These are phyloP conservation scores for Rotaria macrura DNA, from an alignment of 2,888 invertebrate genomes.

Conservation along the genomic window DNA sequence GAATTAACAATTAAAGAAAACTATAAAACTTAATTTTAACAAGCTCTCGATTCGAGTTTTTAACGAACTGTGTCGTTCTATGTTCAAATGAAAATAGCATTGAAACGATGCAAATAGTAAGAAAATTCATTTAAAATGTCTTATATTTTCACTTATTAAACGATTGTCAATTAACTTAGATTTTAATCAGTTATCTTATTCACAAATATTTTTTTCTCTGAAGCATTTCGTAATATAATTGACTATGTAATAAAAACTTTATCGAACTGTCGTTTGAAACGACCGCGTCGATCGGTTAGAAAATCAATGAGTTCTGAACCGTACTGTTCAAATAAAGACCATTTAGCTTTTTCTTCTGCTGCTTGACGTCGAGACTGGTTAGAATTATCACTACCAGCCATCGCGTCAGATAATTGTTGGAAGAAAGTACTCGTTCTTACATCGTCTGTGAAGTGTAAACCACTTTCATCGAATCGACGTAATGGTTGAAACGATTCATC, in stretches of 20 bases:
- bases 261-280: not conserved
- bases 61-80: no score
- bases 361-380: not conserved
- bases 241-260: not conserved
- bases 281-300: not conserved
- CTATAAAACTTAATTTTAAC: no score
- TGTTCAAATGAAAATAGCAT: no score
- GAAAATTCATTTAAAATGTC: no score
- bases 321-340: not conserved
- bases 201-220: not conserved
- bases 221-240: not conserved
- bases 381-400: not conserved
- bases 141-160: no score
- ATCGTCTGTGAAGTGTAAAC: not conserved
- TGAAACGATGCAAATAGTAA: not conserved
- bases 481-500: not conserved
- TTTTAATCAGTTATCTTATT: no score
- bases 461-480: not conserved
- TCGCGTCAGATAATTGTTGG: not conserved
- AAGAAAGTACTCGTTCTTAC: not conserved
- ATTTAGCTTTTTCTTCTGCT: not conserved
- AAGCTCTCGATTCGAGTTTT: no score
- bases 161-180: no score
- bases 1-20: no score
- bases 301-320: slow-evolving; percentile 3